Evolutionary conservation across 2,113 vertebrate genomes (phyloP).

Genomic region (Ameiurus melas): DNA sequence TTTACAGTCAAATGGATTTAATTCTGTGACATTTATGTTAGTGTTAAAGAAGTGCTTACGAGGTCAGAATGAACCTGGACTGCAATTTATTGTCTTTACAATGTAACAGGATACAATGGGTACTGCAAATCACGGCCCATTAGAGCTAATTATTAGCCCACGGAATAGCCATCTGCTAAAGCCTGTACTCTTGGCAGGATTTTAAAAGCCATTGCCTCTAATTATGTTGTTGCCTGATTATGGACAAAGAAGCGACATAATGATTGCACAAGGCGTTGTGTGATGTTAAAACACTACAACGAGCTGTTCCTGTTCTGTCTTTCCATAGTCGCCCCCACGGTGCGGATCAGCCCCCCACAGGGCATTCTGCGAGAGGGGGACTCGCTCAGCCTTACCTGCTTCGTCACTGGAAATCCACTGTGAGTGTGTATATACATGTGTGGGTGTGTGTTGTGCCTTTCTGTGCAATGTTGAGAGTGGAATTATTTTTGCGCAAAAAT

Average conservation of each 20-base stretch:
- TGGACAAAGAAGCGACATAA: not conserved
- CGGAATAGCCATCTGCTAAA: constrained; percentile 48
- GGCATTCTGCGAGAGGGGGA: constrained; percentile 87
- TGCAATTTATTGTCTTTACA: not conserved
- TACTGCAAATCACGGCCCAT: constrained; percentile 29
- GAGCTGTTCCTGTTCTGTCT: constrained; percentile 41
- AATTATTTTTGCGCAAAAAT: not conserved
- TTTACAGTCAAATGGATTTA: not conserved
- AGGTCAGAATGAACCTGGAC: not conserved
- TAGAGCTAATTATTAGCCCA: constrained; percentile 41
- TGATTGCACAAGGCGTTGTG: not conserved
- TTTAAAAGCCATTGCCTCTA: constrained; percentile 26
- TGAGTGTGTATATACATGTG: constrained; percentile 68
- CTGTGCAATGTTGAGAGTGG: not conserved
- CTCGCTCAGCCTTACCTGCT: constrained; percentile 81
- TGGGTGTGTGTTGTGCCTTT: not conserved
- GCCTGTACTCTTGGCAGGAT: constrained; percentile 43
- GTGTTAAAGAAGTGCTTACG: not conserved
- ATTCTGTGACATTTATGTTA: not conserved
- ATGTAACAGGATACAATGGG: constrained; percentile 1
- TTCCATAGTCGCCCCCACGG: constrained; percentile 81
- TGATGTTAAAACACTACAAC: not conserved
- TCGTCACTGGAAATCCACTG: constrained; percentile 84
- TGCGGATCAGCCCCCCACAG: constrained; percentile 80
- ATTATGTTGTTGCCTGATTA: constrained; percentile 23